Percentiles rank a stretch among this genome's conserved stretches.
phyloP scores from a whole-genome alignment of 2,888 invertebrate genomes.

The Latheticus oryzae region DNA sequence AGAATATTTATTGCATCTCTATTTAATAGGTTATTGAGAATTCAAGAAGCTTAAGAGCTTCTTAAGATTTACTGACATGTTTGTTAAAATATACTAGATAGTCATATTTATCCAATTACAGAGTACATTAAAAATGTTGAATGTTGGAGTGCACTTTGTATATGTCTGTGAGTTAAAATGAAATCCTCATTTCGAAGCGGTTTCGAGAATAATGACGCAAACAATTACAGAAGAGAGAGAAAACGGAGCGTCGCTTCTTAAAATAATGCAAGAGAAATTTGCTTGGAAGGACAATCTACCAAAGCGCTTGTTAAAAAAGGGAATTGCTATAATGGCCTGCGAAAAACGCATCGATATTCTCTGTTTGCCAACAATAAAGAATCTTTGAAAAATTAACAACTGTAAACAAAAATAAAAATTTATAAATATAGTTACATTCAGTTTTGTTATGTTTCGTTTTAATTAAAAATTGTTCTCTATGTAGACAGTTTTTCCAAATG shows the following conservation, averaged over 20 bases:
- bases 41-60: too few relatives aligned
- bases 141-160: constrained; percentile 24
- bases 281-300: constrained; percentile 35
- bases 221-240: constrained; percentile 31
- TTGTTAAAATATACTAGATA: too few relatives aligned
- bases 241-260: constrained; percentile 27
- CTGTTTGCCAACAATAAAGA: too few relatives aligned
- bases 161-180: constrained; percentile 29
- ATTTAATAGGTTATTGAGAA: too few relatives aligned
- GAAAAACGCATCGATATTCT: constrained; percentile 35
- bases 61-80: too few relatives aligned
- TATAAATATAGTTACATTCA: too few relatives aligned
- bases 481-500: too few relatives aligned
- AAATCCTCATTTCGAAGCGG: constrained; percentile 32
- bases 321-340: constrained; percentile 34
- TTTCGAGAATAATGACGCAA: constrained; percentile 34
- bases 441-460: too few relatives aligned
- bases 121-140: constrained; percentile 26
- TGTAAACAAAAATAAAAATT: too few relatives aligned
- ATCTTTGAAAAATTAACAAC: too few relatives aligned
- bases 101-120: constrained; percentile 26
- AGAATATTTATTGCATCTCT: too few relatives aligned
- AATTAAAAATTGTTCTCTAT: too few relatives aligned
- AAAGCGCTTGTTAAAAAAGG: constrained; percentile 36
- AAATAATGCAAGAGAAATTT: constrained; percentile 39